These are phyloP conservation scores for Champsocephalus gunnari DNA, from an alignment of 2,797 vertebrate genomes.

Conservation along the genomic window DNA sequence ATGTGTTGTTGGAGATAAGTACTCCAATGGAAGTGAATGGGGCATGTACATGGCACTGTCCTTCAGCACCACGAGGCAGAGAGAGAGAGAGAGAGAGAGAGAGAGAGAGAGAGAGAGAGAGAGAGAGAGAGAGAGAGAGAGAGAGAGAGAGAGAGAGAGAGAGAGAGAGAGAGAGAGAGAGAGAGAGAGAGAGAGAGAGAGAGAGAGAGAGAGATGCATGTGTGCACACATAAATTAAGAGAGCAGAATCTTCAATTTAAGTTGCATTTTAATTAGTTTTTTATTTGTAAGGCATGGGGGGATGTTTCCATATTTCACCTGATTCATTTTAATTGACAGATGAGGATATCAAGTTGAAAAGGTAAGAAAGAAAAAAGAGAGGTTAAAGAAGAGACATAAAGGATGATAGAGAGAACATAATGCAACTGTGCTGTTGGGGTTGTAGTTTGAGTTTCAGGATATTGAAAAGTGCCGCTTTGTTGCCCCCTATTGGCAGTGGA, in stretches of 20 bases:
- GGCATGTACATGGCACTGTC: constrained; percentile 54
- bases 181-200: too few species aligned
- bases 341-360: neutral
- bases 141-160: too few species aligned
- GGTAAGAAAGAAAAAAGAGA: neutral
- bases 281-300: neutral
- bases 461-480: constrained; percentile 61
- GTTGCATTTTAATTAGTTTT: neutral
- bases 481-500: constrained; percentile 68
- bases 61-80: constrained; percentile 57
- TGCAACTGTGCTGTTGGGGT: constrained; percentile 7
- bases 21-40: constrained; percentile 19
- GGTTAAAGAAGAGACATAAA: neutral
- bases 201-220: too few species aligned
- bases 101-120: too few species aligned
- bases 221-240: too few species aligned
- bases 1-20: constrained; percentile 39
- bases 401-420: neutral
- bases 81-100: too few species aligned
- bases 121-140: too few species aligned
- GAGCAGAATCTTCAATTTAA: neutral
- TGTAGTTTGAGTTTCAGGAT: constrained; percentile 5
- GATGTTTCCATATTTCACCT: neutral
- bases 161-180: too few species aligned
- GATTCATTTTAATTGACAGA: constrained; percentile 1